A percentile compares a stretch with the other conserved stretches of the same genome.
Conservation (phyloP, 2,113 vertebrate species). For the Oncorhynchus mykiss region DNA sequence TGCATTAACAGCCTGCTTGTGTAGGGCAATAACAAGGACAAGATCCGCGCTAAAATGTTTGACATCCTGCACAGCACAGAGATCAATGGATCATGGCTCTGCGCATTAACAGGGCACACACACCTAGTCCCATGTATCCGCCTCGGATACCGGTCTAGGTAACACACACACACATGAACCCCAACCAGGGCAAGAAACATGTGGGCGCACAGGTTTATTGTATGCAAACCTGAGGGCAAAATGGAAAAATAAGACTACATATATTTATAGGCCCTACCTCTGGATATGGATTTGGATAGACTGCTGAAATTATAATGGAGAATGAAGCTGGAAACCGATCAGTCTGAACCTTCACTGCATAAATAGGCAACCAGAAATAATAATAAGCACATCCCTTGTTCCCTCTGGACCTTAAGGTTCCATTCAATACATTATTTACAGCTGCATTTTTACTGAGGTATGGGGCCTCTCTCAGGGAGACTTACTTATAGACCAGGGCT, state of each 20-base stretch:
- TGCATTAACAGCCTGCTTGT: conserved; percentile 76
- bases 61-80: conserved; percentile 75
- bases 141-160: conserved; percentile 9
- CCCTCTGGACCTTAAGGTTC: conserved; percentile 72
- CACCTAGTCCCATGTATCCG: not conserved
- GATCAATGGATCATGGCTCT: conserved; percentile 73
- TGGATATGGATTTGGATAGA: conserved; percentile 40
- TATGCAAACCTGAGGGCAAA: conserved; percentile 59
- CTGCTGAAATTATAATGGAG: conserved; percentile 69
- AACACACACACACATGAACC: conserved; percentile 26
- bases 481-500: conserved; percentile 31
- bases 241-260: conserved; percentile 47
- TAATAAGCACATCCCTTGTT: conserved; percentile 71
- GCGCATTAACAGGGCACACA: conserved; percentile 59
- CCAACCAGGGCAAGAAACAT: conserved; percentile 44
- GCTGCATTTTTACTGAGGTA: conserved; percentile 70
- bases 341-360: conserved; percentile 55
- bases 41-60: conserved; percentile 79
- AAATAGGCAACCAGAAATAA: conserved; percentile 66
- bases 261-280: too few species aligned
- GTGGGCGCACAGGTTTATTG: conserved; percentile 59
- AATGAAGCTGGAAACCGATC: conserved; percentile 59
- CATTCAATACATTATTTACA: conserved; percentile 78
- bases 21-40: conserved; percentile 75
- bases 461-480: conserved; percentile 51